These are phyloP conservation scores for Ornithoptera alexandrae DNA, from an alignment of 2,888 invertebrate genomes.

Conservation along the genomic window DNA sequence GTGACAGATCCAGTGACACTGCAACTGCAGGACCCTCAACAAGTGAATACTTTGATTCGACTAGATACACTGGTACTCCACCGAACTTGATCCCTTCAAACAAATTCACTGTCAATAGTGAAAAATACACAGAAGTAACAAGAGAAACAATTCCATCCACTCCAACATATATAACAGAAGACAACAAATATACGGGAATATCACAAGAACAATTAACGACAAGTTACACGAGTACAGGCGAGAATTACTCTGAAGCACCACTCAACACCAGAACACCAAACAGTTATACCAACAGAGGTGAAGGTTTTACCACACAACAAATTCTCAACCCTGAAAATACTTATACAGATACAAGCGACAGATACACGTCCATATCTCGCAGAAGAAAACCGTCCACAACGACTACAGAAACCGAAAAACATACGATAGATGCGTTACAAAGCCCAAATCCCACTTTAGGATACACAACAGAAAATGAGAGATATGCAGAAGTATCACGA, in stretches of 20 bases:
- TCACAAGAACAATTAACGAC: slow-evolving; percentile 15
- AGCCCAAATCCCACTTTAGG: slow-evolving; percentile 9
- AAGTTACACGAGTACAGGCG: slow-evolving; percentile 4
- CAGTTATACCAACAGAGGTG: slow-evolving; percentile 16
- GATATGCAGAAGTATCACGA: slow-evolving; percentile 19
- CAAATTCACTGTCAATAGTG: slow-evolving; percentile 15
- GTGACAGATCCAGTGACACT: slow-evolving; percentile 6
- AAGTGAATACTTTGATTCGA: slow-evolving; percentile 23
- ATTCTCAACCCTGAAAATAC: slow-evolving; percentile 15
- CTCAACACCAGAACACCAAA: slow-evolving; percentile 13
- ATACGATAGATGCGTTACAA: slow-evolving; percentile 7
- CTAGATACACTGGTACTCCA: slow-evolving; percentile 17
- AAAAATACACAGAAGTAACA: slow-evolving; percentile 16
- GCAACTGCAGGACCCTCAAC: slow-evolving; percentile 17
- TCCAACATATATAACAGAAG: slow-evolving; percentile 19
- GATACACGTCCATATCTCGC: slow-evolving; percentile 20
- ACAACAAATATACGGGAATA: slow-evolving; percentile 13
- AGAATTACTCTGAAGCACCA: slow-evolving; percentile 15
- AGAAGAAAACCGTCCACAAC: slow-evolving; percentile 27
- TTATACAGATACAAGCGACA: slow-evolving; percentile 17
- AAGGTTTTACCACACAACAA: slow-evolving; percentile 20
- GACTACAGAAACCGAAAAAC: slow-evolving; percentile 17
- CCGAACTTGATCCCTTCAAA: slow-evolving; percentile 7
- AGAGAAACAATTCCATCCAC: slow-evolving; percentile 19
- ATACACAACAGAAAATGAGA: slow-evolving; percentile 16